Base-by-base conservation (phyloP, 2,797 vertebrate species). In the Crax fasciolata region DNA sequence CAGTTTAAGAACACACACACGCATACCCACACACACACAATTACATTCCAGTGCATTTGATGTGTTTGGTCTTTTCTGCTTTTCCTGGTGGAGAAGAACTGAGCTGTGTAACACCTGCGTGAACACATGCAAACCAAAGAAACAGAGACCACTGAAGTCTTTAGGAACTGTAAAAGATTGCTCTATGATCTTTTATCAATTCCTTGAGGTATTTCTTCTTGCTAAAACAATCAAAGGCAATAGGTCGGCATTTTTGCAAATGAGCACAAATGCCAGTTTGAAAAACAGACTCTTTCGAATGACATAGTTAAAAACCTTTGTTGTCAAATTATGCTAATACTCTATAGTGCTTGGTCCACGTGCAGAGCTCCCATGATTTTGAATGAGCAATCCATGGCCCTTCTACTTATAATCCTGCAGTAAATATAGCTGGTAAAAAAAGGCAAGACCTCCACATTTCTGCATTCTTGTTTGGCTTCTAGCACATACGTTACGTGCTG, bases 21-120 rank as follows among this genome's bases (percentile, higher is more conserved):
- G 0, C 46, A 3, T 27, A 11, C 20, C 0, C 73, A 5, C 66
- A 46, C 57, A 3, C 68, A 88, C 83, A 84, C 78, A 81, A 78
- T 91, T 97, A 95, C 95, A 96, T 97, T 97, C 95, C 95, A 97
- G 96, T 95, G 95, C 96, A 97, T 97, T 97, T 94, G 93, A 94
- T 96, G 95, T 97, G 92, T 95, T 96, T 97, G 92, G 95, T 95
- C 95, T 97, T 93, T 96, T 96, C 94, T 96, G 91, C 92, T 94
- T 93, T 95, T 94, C 85, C 94, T 94, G 92, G 81, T 89, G 91
- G 87, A 93, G 93, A 93, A 95, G 85, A 97, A 95, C 72, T 62
- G 89, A 94, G 92, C 88, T 86, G 93, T 95, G 92, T 94, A 93
- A 93, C 90, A 97, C 92, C 74, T 87, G 79, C 0, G 80, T 96